A percentile compares a stretch with the other conserved stretches of the same genome.
phyloP scores from a whole-genome alignment of 2,888 invertebrate species.

The Hartigia nigra region DNA sequence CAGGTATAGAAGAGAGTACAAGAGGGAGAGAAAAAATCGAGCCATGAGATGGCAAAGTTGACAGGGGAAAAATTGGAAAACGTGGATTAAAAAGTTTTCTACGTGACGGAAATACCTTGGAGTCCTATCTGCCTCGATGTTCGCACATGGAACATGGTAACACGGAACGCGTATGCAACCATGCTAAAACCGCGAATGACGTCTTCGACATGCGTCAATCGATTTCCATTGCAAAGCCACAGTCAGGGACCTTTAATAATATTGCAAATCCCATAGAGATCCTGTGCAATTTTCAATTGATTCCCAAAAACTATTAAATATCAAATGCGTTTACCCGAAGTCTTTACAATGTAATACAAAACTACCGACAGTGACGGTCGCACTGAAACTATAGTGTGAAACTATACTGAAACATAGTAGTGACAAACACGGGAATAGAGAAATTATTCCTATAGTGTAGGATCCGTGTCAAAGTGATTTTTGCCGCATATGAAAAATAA shows the following conservation, averaged over 20 bases:
- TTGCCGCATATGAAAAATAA: too few relatives aligned
- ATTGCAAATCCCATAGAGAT: neutral
- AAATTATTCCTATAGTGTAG: too few relatives aligned
- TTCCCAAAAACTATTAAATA: neutral
- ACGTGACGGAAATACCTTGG: slow-evolving; percentile 28
- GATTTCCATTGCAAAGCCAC: neutral
- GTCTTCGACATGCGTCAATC: slow-evolving; percentile 1
- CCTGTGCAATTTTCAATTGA: neutral
- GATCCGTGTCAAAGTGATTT: too few relatives aligned
- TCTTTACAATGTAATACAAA: neutral
- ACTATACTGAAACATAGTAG: too few relatives aligned
- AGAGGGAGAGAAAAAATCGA: neutral
- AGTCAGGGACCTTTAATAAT: neutral
- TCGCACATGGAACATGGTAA: neutral
- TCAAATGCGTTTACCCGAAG: neutral
- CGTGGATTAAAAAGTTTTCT: slow-evolving; percentile 41
- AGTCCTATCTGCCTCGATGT: neutral
- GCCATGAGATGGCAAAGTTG: slow-evolving; percentile 33
- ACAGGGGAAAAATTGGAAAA: slow-evolving; percentile 50
- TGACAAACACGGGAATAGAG: neutral
- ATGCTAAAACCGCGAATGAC: neutral
- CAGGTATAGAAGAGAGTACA: slow-evolving; percentile 15
- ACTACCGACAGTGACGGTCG: neutral
- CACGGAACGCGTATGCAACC: neutral
- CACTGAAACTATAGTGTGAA: too few relatives aligned